Percentiles rank a stretch among this genome's conserved stretches.
Evolutionary conservation across 2,113 vertebrate genomes (phyloP).

Genomic region (Ameiurus melas): DNA sequence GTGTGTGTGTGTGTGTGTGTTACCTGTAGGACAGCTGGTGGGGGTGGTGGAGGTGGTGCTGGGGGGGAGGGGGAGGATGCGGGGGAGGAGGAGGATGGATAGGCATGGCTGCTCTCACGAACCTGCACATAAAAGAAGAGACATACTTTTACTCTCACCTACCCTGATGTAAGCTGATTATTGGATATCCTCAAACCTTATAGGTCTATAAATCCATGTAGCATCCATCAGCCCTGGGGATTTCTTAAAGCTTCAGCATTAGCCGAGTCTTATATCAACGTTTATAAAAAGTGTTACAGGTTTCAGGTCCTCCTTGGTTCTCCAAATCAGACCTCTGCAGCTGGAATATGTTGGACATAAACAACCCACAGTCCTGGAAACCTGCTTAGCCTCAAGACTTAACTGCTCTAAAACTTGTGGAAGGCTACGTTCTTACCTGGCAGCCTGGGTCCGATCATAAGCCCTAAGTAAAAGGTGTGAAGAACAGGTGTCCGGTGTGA

Average conservation of each 20-base stretch:
- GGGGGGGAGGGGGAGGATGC: conserved; percentile 64
- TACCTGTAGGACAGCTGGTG: conserved; percentile 48
- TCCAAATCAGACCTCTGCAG: not conserved
- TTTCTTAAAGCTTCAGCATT: no score
- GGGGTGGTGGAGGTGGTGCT: conserved; percentile 64
- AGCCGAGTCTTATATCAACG: no score
- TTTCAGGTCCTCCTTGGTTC: not conserved
- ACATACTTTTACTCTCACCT: not conserved
- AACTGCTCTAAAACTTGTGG: not conserved
- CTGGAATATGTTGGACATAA: not conserved
- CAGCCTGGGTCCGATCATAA: no score
- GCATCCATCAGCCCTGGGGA: no score
- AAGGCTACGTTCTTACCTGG: no score
- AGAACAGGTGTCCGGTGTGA: no score
- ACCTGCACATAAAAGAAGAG: conserved; percentile 58
- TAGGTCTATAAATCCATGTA: no score
- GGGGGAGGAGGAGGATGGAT: conserved; percentile 65
- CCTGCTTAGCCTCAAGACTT: no score
- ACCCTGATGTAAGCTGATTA: not conserved
- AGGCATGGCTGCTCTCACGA: conserved; percentile 67
- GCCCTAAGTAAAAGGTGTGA: no score
- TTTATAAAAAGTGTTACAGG: no score
- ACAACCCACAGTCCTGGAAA: no score
- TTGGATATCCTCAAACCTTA: not conserved
- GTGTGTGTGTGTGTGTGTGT: not conserved